Percentiles rank a stretch among this genome's conserved stretches.
Conservation (phyloP, 2,113 vertebrate genomes). For the Urocitellus parryii region DNA sequence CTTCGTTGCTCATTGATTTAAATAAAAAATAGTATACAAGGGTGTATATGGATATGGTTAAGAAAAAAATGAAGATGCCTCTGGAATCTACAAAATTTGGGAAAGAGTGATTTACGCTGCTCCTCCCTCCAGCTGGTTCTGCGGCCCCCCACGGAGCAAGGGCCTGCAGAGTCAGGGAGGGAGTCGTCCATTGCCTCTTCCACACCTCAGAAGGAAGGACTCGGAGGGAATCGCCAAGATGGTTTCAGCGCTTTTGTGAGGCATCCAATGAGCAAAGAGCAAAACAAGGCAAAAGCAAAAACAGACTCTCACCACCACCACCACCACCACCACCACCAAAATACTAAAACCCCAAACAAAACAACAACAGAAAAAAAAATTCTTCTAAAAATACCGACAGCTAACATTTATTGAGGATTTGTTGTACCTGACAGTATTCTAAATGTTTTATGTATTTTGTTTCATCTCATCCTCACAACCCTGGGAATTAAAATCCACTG, state of each 20-base stretch:
- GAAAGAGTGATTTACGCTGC: not conserved
- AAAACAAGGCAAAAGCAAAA: no score
- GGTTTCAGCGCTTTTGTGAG: not conserved
- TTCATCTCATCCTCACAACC: not conserved
- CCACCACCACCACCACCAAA: no score
- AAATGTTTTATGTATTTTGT: not conserved
- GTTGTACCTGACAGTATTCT: not conserved
- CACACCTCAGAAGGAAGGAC: not conserved
- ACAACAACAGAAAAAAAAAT: not conserved
- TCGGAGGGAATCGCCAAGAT: not conserved
- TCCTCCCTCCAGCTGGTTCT: not conserved
- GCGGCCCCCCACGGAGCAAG: no score
- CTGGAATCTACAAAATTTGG: not conserved
- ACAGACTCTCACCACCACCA: no score
- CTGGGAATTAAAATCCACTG: not conserved
- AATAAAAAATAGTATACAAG: slow-evolving; percentile 17
- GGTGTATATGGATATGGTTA: not conserved
- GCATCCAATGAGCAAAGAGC: not conserved
- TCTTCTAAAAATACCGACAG: not conserved
- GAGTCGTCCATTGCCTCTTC: not conserved
- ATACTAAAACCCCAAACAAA: no score
- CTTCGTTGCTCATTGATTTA: not conserved
- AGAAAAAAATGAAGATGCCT: not conserved
- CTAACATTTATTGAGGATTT: not conserved
- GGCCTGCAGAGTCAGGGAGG: not conserved